Conservation (phyloP, 2,113 vertebrate genomes). For the Podarcis muralis region DNA sequence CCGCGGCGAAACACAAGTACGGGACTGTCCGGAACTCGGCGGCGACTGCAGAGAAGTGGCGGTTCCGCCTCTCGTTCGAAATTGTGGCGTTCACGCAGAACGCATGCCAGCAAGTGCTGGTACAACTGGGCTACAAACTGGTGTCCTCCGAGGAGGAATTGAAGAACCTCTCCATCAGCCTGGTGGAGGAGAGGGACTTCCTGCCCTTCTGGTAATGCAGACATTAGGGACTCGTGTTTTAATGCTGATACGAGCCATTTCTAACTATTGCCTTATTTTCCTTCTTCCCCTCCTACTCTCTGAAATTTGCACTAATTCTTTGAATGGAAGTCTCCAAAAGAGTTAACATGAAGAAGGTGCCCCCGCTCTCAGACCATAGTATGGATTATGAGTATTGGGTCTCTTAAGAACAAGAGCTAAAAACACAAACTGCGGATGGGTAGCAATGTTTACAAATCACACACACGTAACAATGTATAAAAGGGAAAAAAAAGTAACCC, state of each 20-base stretch:
- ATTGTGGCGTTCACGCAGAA: constrained; percentile 94
- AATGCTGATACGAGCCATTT: constrained; percentile 83
- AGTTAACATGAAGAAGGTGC: constrained; percentile 44
- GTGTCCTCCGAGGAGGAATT: constrained; percentile 88
- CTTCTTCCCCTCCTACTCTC: constrained; percentile 63
- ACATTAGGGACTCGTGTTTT: not conserved
- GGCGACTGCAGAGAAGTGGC: constrained; percentile 93
- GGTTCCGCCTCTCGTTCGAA: constrained; percentile 92
- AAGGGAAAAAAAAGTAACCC: constrained; percentile 54
- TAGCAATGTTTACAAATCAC: constrained; percentile 80
- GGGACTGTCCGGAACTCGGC: constrained; percentile 94
- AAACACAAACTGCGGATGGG: constrained; percentile 63
- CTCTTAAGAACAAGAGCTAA: constrained; percentile 60
- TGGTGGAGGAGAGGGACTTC: constrained; percentile 93
- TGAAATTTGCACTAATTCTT: constrained; percentile 89
- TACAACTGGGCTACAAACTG: constrained; percentile 89
- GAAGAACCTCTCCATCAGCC: constrained; percentile 89
- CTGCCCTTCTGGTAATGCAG: constrained; percentile 89
- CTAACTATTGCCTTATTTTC: constrained; percentile 91
- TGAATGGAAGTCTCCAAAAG: constrained; percentile 61
- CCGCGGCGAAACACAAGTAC: constrained; percentile 93
- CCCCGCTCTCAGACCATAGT: constrained; percentile 40
- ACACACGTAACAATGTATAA: constrained; percentile 62
- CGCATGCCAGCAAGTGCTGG: constrained; percentile 88
- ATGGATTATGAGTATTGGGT: constrained; percentile 52